Evolutionary conservation across 2,888 invertebrate genomes (phyloP).

Genomic region (Caenorhabditis imperialis): DNA sequence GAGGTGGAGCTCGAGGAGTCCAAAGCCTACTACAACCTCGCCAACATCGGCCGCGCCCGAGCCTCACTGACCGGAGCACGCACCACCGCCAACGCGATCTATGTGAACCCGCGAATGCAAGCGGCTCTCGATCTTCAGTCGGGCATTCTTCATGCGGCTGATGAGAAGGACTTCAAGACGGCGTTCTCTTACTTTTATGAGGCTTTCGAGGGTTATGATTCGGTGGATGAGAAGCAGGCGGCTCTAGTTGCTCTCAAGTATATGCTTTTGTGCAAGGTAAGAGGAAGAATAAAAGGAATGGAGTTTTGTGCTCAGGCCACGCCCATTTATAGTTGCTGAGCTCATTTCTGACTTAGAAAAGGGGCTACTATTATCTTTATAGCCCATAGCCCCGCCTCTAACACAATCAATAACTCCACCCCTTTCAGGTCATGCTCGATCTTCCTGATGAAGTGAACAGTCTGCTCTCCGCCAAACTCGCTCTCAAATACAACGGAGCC

Average conservation of each 20-base stretch:
- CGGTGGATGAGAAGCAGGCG: constrained; percentile 88
- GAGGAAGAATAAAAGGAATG: neutral
- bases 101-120: constrained; percentile 98
- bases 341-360: too few relatives aligned
- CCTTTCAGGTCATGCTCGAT: constrained; percentile 74
- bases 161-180: constrained; percentile 99
- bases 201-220: constrained; percentile 95
- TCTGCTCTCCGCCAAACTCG: constrained; percentile 92
- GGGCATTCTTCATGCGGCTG: constrained; percentile 98
- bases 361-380: too few relatives aligned
- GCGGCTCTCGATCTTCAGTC: constrained; percentile 96
- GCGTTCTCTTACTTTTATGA: constrained; percentile 99
- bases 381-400: too few relatives aligned
- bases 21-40: constrained; percentile 97
- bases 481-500: constrained; percentile 90
- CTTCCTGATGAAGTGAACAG: constrained; percentile 73
- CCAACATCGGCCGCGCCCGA: constrained; percentile 88
- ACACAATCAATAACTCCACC: too few relatives aligned
- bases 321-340: too few relatives aligned
- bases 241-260: constrained; percentile 97
- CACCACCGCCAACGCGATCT: constrained; percentile 99
- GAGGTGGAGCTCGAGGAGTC: constrained; percentile 98
- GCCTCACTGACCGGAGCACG: constrained; percentile 97
- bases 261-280: constrained; percentile 96
- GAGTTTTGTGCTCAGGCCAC: too few relatives aligned